Percentiles rank a stretch among this genome's conserved stretches.
These are phyloP conservation scores for Parotia lawesii DNA, from an alignment of 2,113 vertebrate genomes.

Conservation along the genomic window DNA sequence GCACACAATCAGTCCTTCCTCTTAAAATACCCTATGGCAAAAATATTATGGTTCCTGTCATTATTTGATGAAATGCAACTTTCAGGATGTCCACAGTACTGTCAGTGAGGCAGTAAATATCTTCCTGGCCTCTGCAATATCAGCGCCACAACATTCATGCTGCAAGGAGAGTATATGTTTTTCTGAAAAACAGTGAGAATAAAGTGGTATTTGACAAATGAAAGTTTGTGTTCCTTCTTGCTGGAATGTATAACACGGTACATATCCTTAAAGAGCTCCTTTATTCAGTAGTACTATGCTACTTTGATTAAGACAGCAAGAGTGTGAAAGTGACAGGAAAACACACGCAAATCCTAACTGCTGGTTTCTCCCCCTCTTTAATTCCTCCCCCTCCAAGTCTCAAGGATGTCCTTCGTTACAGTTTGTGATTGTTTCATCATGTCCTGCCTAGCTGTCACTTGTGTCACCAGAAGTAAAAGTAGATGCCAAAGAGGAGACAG, in stretches of 20 bases:
- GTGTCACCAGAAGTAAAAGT: not conserved
- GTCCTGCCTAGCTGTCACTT: not conserved
- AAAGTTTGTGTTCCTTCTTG: not conserved
- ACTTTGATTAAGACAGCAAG: not conserved
- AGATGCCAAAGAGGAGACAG: not conserved
- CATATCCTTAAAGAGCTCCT: not conserved
- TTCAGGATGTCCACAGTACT: not conserved
- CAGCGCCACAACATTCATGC: not conserved
- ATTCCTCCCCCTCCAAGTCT: not conserved
- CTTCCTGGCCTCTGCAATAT: not conserved
- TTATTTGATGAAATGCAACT: not conserved
- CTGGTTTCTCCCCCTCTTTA: not conserved
- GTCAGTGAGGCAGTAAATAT: not conserved
- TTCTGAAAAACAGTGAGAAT: not conserved
- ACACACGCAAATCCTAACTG: not conserved
- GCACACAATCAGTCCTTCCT: not conserved
- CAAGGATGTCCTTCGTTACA: not conserved
- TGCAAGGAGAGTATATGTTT: not conserved
- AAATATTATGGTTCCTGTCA: not conserved
- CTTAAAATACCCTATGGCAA: not conserved
- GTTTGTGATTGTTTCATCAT: not conserved
- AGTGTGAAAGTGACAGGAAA: not conserved
- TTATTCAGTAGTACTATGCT: not conserved
- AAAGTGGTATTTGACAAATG: not conserved
- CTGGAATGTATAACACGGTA: not conserved